These are phyloP conservation scores for Troilus luridus DNA, from an alignment of 2,888 invertebrate species.

Conservation along the genomic window DNA sequence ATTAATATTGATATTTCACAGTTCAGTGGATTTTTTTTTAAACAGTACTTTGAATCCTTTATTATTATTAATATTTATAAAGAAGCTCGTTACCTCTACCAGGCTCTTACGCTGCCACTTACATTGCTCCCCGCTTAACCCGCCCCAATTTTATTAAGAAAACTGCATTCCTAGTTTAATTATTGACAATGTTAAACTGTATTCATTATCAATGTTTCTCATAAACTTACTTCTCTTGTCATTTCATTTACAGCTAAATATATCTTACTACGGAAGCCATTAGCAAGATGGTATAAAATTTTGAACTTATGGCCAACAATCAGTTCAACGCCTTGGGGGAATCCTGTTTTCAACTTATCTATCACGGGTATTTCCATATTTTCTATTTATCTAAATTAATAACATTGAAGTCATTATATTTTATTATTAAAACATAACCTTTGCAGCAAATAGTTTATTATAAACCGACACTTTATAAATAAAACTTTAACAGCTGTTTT, in stretches of 20 bases:
- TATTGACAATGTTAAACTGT: background rate
- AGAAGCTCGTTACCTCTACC: too few species aligned
- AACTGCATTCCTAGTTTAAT: too few species aligned
- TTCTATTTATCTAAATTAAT: background rate
- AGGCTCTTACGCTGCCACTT: too few species aligned
- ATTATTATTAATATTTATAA: too few species aligned
- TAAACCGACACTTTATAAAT: too few species aligned
- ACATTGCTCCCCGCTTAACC: too few species aligned
- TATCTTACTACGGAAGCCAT: constrained; percentile 99
- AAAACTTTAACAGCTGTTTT: background rate
- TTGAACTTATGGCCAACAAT: constrained; percentile 94
- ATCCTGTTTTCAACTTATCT: constrained; percentile 25
- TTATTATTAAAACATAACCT: background rate
- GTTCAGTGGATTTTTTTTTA: too few species aligned
- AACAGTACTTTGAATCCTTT: too few species aligned
- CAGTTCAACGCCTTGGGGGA: constrained; percentile 76
- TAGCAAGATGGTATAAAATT: constrained; percentile 81
- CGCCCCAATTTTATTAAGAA: too few species aligned
- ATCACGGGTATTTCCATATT: constrained; percentile 2
- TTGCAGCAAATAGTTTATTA: background rate
- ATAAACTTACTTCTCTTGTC: constrained; percentile 85
- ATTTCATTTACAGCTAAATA: constrained; percentile 93
- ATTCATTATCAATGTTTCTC: background rate
- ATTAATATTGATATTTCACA: too few species aligned
- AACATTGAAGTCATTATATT: background rate